A percentile compares a stretch with the other conserved stretches of the same genome.
Conservation (phyloP, 1,140 invertebrate species). For the Aplysia californica region DNA sequence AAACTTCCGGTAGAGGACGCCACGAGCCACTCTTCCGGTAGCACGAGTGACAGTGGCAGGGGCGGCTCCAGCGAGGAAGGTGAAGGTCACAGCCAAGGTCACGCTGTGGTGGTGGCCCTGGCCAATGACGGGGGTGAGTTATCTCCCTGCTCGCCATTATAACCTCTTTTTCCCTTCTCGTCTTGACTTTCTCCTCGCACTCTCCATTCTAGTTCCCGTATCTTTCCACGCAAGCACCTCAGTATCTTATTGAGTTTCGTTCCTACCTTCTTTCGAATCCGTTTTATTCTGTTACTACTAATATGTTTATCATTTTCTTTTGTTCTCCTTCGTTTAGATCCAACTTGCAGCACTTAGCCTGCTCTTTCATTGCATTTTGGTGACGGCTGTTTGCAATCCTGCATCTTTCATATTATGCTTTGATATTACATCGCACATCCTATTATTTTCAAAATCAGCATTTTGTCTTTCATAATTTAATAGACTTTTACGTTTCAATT, state of each 20-base stretch:
- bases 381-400: background rate
- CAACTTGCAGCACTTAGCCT: background rate
- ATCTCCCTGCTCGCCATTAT: background rate
- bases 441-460: too few species aligned
- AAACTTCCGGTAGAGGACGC: conserved; percentile 40
- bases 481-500: too few species aligned
- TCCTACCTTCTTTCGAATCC: background rate
- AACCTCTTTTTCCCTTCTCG: too few species aligned
- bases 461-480: too few species aligned
- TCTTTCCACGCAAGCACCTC: background rate
- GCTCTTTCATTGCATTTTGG: background rate
- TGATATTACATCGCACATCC: background rate
- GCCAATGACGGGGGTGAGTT: conserved; percentile 21
- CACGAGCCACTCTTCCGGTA: conserved; percentile 48
- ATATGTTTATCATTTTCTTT: background rate
- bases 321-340: background rate
- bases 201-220: background rate
- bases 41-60: conserved; percentile 54
- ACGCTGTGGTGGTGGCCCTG: conserved; percentile 8
- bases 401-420: background rate
- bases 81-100: conserved; percentile 1
- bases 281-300: background rate
- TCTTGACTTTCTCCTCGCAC: background rate
- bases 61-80: conserved; percentile 18
- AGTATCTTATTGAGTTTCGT: background rate